Evolutionary conservation across 2,888 invertebrate genomes (phyloP), one percentile per base, ranked within the genome.

Genomic region (Xanthorhoe spadicearia): DNA sequence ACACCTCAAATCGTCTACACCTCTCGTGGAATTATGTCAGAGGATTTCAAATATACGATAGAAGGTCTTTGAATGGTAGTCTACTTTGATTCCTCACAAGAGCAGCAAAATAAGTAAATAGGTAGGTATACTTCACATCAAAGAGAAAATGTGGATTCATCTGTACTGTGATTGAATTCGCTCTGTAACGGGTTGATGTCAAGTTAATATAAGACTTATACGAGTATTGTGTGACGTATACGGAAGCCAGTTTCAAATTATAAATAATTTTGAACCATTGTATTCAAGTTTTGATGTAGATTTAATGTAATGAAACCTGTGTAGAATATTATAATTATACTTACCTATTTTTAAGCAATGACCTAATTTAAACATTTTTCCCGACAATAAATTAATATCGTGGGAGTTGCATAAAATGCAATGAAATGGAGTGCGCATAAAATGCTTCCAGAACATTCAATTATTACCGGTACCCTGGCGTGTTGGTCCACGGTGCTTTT

Each of bases 81-180:
- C 48, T 48, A 8, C 15, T 48, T 17, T 48, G 15, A 48, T 48
- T 48, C 17, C 8, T 48, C 15, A 48, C 48, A 46, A 15, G 48
- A 48, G 48, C 48, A 48, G 15, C 48, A 48, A 48, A 48, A 48
- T 48, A 48, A 17, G 46, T 43, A n/a, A 43, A 43, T n/a, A 13
- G 32, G 32, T 35, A 35, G 5, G 5, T 38, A 38, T 38, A 48
- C 48, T 17, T 48, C 15, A 18, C 23, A 48, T 48, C 56, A 56
- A 56, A 56, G 46, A 15, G 46, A 48, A 56, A 55, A 56, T 48
- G 17, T 56, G 46, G 5, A 56, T 48, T 56, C 28, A 46, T 48
- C 46, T 23, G 56, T 56, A n/a, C 23, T 23, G 46, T 55, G 8
- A 23, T 19, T 43, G 43, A 43, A 17, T 35, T 48, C 17, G 35